phyloP scores from a whole-genome alignment of 1,140 invertebrate genomes.

The Ditylenchus dipsaci region DNA sequence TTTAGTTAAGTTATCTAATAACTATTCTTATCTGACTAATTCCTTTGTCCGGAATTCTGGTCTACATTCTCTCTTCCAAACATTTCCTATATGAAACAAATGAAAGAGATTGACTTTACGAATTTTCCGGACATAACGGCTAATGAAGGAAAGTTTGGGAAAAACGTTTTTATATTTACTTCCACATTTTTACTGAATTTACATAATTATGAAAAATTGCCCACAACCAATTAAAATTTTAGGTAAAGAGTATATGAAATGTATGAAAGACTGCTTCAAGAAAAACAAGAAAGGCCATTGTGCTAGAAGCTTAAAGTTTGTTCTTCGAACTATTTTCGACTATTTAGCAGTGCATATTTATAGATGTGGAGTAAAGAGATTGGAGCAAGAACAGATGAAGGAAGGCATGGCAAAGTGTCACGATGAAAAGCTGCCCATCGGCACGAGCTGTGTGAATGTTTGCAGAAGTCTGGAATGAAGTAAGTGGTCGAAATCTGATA shows the following conservation, averaged over 20 bases:
- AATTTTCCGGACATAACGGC: too few relatives aligned
- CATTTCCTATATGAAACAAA: too few relatives aligned
- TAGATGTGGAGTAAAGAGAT: constrained; percentile 1
- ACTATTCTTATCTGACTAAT: too few relatives aligned
- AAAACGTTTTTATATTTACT: too few relatives aligned
- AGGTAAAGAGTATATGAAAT: constrained; percentile 5
- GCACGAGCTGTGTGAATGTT: constrained; percentile 9
- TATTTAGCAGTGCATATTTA: background rate
- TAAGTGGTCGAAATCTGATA: background rate
- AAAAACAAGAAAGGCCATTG: constrained; percentile 1
- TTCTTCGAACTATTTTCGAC: background rate
- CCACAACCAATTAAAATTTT: background rate
- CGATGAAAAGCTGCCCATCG: background rate
- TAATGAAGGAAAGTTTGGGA: too few relatives aligned
- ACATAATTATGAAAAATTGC: too few relatives aligned
- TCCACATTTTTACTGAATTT: too few relatives aligned
- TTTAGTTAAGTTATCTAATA: too few relatives aligned
- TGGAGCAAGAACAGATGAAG: background rate
- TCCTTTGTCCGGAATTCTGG: too few relatives aligned
- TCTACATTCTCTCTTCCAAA: too few relatives aligned
- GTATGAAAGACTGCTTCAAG: constrained; percentile 8
- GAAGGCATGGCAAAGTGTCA: background rate
- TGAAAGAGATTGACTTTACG: too few relatives aligned
- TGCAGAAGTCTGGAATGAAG: constrained; percentile 7
- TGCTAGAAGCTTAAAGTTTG: background rate